Evolutionary conservation across 2,888 invertebrate genomes (phyloP), one percentile per base, ranked within the genome.

Genomic region (Lathronympha strigana): DNA sequence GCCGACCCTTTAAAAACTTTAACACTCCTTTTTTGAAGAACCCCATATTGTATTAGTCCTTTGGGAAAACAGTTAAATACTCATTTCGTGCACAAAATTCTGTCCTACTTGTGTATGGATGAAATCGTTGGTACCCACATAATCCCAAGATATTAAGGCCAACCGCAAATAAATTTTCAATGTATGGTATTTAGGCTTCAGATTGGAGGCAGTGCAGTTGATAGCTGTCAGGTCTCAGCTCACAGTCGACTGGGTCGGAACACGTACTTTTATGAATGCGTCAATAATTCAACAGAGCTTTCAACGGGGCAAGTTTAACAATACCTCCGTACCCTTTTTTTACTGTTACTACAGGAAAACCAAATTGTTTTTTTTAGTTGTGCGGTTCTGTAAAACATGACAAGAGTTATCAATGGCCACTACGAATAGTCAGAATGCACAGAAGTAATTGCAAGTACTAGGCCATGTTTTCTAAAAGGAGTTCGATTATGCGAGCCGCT

Each of bases 141-240:
- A 66, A 66, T 66, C 66, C 54, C 1, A n/a, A 21, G 38, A 45
- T 49, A 60, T 67, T 67, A 67, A 67, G 70, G 69, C 67, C 69
- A 66, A 67, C 67, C 64, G 68, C 63, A 78, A 77, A 79, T 76
- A 57, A 51, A 54, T 60, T 54, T 38, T 61, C 31, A 54, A 53
- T 64, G 64, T 64, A 60, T 47, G 71, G 72, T 68, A 81, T 83
- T 82, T 80, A 72, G 80, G 81, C 81, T 77, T 79, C 75, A 71
- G 68, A 72, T 75, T 61, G 38, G 69, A 76, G 78, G 77, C 79
- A 79, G 82, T 84, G 77, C 81, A 79, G 76, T 80, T 73, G 57
- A 57, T 63, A 57, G 28, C 31, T 49, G 66, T 47, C 53, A 33
- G 60, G 40, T 38, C 49, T 51, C 51, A 13, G 13, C 36, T 60